Base-by-base conservation (phyloP, 2,113 vertebrate species). In the Pseudorectes ferrugineus region DNA sequence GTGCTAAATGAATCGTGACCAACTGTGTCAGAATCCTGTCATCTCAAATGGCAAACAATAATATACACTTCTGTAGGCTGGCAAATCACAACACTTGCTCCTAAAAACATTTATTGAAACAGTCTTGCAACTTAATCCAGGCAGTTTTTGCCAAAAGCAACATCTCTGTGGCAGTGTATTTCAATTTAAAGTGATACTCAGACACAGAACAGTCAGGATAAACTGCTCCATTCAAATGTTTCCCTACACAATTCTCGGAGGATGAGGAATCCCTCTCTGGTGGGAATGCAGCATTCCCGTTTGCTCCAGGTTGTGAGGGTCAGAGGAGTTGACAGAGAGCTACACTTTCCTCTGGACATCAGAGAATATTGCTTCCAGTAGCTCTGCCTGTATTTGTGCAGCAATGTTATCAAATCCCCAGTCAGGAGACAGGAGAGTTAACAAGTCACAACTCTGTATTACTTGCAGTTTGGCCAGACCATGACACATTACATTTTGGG, bases 291-390 rank as follows among this genome's bases (percentile, higher is more conserved):
- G 52, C 2, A 43, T 52, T 93, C 57, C 48, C 12, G 4, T 48
- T 72, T 71, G 51, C 38, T 63, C 6, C 54, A 68, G 24, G 1
- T 24, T 35, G 5, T 0, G 2, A 45, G 24, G 3, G 12, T 10
- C 31, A 43, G 35, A 91, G 52, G 6, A 74, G 31, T 3, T 55
- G 68, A 51, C 15, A 63, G 49, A 62, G 26, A 55, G 14, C 45
- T n/a, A 9, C 35, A 15, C 21, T 72, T 78, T 25, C 62, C 49
- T 52, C 31, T 72, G 58, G 26, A 38, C 67, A 59, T 13, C 45
- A 81, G 18, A 35, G 26, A 63, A 26, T 11, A 68, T 6, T 40
- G 61, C 71, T 51, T 48, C 58, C 36, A 45, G 10, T 0, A 46
- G 45, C 33, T 70, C 42, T 28, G n/a, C 22, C 31, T 78, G 21